Conservation (phyloP, 2,797 vertebrate species). For the Pangasius larnaudii region DNA sequence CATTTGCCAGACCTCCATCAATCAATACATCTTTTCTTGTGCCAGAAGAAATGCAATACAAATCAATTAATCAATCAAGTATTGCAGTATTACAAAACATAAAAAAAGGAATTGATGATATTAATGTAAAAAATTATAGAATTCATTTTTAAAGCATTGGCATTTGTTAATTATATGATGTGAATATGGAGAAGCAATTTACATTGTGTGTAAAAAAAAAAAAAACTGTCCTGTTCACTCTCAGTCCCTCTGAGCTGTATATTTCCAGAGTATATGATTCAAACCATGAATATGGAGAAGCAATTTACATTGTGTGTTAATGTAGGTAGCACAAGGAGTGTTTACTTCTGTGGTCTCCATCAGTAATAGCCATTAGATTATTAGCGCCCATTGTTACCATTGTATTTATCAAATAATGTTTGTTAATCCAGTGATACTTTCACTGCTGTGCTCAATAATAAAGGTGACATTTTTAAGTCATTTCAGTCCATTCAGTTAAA, state of each 20-base stretch:
- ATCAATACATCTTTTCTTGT: background rate
- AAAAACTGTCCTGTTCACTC: background rate
- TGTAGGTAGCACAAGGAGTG: background rate
- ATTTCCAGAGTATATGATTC: background rate
- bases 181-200: background rate
- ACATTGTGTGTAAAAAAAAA: background rate
- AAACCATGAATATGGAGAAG: background rate
- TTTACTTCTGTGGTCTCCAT: background rate
- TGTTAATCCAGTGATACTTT: background rate
- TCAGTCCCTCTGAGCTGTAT: background rate
- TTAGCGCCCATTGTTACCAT: background rate
- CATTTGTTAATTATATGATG: background rate
- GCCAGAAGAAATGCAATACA: background rate
- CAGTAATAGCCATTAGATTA: background rate
- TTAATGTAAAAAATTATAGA: background rate
- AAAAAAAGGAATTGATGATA: background rate
- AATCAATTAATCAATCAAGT: background rate
- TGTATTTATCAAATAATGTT: background rate
- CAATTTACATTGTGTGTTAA: background rate
- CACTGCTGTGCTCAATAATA: background rate
- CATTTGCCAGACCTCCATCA: background rate
- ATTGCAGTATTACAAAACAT: background rate
- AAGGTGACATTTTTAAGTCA: background rate
- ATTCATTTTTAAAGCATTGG: background rate
- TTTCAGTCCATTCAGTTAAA: background rate